Evolutionary conservation across 2,888 invertebrate species (phyloP).

Genomic region (Hirtodrosophila cameraria): DNA sequence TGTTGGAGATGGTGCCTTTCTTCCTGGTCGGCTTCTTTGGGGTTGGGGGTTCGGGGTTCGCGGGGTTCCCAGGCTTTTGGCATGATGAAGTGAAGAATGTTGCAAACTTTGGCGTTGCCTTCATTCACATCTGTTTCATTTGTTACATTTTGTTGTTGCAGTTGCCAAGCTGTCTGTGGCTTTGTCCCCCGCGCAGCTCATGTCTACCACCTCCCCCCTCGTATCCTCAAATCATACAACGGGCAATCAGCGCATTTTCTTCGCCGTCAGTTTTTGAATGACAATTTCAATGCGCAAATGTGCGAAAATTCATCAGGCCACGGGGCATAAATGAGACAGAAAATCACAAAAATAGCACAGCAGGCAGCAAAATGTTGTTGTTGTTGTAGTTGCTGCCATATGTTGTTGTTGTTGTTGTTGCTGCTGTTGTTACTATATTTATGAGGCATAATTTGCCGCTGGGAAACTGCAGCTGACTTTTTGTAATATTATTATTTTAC

Average conservation of each 20-base stretch:
- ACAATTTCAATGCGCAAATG: conserved; percentile 74
- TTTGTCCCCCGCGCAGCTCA: neutral
- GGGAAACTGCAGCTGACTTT: conserved; percentile 54
- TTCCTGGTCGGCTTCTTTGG: conserved; percentile 41
- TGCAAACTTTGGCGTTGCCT: conserved; percentile 45
- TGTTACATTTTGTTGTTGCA: conserved; percentile 39
- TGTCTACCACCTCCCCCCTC: neutral
- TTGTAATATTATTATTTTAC: conserved; percentile 8
- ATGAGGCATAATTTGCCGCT: conserved; percentile 62
- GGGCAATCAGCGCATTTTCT: conserved; percentile 48
- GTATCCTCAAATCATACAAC: conserved; percentile 1
- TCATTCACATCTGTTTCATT: conserved; percentile 39
- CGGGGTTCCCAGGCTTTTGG: too few relatives aligned
- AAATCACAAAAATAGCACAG: conserved; percentile 59
- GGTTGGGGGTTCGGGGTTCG: conserved; percentile 18
- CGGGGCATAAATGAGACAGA: conserved; percentile 21
- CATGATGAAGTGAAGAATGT: conserved; percentile 71
- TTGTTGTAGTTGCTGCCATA: conserved; percentile 26
- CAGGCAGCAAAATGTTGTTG: conserved; percentile 25
- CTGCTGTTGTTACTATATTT: conserved; percentile 47
- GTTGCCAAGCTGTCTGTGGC: conserved; percentile 58
- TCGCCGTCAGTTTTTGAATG: conserved; percentile 43
- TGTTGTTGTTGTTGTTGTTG: conserved; percentile 14
- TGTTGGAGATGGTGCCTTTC: conserved; percentile 28
- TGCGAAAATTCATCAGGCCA: conserved; percentile 63